phyloP scores from a whole-genome alignment of 2,797 vertebrate species.

The Neopelma chrysocephalum region DNA sequence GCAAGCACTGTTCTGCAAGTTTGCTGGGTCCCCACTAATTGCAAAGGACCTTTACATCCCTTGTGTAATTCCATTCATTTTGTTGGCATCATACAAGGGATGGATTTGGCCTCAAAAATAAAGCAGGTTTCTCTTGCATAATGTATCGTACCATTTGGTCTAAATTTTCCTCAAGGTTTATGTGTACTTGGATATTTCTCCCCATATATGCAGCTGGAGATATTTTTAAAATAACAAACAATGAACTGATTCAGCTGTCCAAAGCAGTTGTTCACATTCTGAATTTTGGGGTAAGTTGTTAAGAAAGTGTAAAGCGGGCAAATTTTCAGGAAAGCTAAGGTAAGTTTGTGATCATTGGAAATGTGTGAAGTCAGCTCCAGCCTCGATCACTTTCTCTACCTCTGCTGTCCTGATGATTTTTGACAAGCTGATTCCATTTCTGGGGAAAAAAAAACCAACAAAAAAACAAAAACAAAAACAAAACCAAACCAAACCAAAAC shows the following conservation, averaged over 20 bases:
- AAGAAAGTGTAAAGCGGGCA: neutral
- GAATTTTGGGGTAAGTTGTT: neutral
- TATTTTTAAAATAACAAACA: slow-evolving; percentile 47
- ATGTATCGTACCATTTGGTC: slow-evolving; percentile 57
- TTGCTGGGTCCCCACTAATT: neutral
- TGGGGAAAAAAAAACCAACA: neutral
- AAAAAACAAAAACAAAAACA: too few relatives aligned
- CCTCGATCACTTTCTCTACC: neutral
- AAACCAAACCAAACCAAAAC: neutral
- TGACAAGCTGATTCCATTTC: slow-evolving; percentile 39
- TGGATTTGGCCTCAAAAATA: slow-evolving; percentile 49
- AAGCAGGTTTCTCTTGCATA: slow-evolving; percentile 62
- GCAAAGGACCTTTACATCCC: slow-evolving; percentile 21
- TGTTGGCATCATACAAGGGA: neutral
- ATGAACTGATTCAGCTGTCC: slow-evolving; percentile 35
- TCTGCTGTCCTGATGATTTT: slow-evolving; percentile 32
- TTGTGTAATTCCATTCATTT: slow-evolving; percentile 48
- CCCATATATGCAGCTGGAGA: slow-evolving; percentile 39
- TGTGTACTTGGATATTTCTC: slow-evolving; percentile 43
- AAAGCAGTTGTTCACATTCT: neutral
- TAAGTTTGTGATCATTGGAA: neutral
- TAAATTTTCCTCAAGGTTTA: slow-evolving; percentile 53
- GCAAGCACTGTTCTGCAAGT: neutral
- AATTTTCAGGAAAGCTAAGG: slow-evolving; percentile 31
- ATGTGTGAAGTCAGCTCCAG: neutral